Evolutionary conservation across 2,797 vertebrate species (phyloP).

Genomic region (Ispidina lecontei): DNA sequence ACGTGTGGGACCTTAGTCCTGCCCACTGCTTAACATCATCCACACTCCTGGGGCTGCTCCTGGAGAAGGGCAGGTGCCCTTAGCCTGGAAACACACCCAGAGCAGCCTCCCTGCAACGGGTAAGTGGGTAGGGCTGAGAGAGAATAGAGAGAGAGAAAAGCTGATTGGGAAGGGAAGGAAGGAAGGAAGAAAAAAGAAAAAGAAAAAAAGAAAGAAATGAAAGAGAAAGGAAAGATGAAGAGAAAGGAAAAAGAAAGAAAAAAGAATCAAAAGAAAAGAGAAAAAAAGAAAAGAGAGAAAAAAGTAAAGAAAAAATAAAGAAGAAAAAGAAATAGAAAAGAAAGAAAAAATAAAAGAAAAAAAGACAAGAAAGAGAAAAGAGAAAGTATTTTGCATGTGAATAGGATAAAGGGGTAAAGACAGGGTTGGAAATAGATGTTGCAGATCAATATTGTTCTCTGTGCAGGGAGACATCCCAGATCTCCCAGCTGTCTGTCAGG

Average conservation of each 20-base stretch:
- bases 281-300: too few relatives aligned
- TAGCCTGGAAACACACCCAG: neutral
- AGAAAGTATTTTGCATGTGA: neutral
- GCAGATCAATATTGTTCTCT: constrained; percentile 8
- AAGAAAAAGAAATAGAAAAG: too few relatives aligned
- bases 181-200: too few relatives aligned
- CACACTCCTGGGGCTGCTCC: constrained; percentile 2
- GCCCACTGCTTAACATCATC: constrained; percentile 56
- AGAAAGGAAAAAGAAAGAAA: neutral
- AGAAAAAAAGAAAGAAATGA: too few relatives aligned
- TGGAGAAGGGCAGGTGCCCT: neutral
- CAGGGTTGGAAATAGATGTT: neutral
- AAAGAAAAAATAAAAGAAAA: too few relatives aligned
- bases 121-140: constrained; percentile 26
- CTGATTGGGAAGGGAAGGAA: neutral
- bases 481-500: constrained; percentile 14
- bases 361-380: too few relatives aligned
- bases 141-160: neutral
- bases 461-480: neutral
- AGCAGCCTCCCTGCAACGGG: neutral
- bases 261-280: neutral
- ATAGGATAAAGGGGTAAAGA: neutral
- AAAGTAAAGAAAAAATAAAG: too few relatives aligned
- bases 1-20: constrained; percentile 44
- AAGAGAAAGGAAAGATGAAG: too few relatives aligned